Conservation (phyloP, 2,888 invertebrate genomes). For the Orchesellides sinensis region DNA sequence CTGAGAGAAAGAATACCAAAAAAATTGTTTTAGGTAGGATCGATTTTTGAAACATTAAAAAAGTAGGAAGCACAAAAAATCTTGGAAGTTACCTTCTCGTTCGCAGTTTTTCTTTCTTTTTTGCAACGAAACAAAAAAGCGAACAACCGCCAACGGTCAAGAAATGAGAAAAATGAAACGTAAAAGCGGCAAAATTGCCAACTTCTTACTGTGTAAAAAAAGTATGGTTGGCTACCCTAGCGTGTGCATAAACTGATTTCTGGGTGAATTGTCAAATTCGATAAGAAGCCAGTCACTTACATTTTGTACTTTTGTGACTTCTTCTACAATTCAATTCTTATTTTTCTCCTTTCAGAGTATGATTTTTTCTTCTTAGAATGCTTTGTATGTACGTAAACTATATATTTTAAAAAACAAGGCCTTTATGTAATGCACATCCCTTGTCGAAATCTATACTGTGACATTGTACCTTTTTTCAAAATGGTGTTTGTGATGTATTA, state of each 20-base stretch:
- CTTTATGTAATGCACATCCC: neutral
- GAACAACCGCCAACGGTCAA: neutral
- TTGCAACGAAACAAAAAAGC: no score
- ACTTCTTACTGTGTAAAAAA: neutral
- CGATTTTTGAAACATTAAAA: neutral
- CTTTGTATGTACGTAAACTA: no score
- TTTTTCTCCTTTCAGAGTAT: conserved; percentile 49
- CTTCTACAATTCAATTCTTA: conserved; percentile 39
- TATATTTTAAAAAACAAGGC: no score
- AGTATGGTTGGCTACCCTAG: neutral
- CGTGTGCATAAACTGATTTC: no score
- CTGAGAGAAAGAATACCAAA: neutral
- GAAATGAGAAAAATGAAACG: conserved; percentile 1
- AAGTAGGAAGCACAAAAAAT: neutral
- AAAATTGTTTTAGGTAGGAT: neutral
- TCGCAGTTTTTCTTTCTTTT: neutral
- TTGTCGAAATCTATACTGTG: neutral
- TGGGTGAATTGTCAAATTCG: conserved; percentile 54
- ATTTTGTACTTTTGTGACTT: no score
- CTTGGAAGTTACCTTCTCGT: neutral
- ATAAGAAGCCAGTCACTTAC: no score
- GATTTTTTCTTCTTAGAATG: neutral
- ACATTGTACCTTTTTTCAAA: neutral
- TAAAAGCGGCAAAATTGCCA: neutral
- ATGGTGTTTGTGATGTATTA: neutral